These are phyloP conservation scores for Cephalopachus bancanus DNA, from an alignment of 2,797 vertebrate genomes.

Conservation along the genomic window DNA sequence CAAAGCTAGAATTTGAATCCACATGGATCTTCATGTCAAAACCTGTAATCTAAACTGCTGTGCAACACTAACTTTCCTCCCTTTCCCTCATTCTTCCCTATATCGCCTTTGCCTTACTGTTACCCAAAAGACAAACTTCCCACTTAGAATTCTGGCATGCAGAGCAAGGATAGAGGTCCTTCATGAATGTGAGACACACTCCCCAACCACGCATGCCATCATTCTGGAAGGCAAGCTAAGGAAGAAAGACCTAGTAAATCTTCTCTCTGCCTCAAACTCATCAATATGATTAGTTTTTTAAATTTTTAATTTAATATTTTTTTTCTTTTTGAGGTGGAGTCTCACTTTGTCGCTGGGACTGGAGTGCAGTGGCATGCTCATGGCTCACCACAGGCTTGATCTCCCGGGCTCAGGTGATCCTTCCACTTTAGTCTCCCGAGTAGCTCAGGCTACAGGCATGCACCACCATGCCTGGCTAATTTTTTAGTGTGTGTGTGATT, in stretches of 20 bases:
- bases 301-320: not conserved
- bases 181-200: not conserved
- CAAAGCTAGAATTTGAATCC: slow-evolving; percentile 46
- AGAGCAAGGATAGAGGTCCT: not conserved
- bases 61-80: not conserved
- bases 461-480: too few relatives aligned
- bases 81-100: not conserved
- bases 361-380: not conserved
- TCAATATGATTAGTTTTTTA: not conserved
- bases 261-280: not conserved
- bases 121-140: not conserved
- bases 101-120: not conserved
- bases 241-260: not conserved
- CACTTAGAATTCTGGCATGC: not conserved
- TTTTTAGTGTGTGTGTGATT: too few relatives aligned
- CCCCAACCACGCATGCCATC: not conserved
- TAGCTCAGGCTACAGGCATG: too few relatives aligned
- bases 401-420: too few relatives aligned
- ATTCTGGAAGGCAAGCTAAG: not conserved
- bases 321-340: not conserved
- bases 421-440: too few relatives aligned
- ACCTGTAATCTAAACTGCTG: not conserved
- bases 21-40: not conserved
- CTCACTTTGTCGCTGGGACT: not conserved
- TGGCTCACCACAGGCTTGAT: too few relatives aligned